Conservation (phyloP, 1,140 invertebrate species). For the Proctacanthus coquilletti region DNA sequence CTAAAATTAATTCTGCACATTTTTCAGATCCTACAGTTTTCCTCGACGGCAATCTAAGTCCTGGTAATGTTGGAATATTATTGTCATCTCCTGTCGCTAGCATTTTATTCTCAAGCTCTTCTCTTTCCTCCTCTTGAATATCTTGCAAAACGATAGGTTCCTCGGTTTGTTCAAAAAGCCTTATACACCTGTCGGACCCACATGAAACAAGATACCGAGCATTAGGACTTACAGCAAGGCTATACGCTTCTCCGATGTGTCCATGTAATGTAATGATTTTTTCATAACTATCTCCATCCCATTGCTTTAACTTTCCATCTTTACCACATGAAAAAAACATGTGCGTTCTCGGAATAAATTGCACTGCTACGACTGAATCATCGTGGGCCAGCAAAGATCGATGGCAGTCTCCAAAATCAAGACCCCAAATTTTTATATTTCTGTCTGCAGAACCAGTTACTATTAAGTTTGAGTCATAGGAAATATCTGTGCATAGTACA, state of each 20-base stretch:
- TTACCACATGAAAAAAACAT: conserved; percentile 86
- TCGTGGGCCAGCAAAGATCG: conserved; percentile 83
- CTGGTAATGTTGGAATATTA: conserved; percentile 48
- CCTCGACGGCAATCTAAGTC: conserved; percentile 65
- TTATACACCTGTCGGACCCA: conserved; percentile 76
- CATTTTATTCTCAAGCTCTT: conserved; percentile 49
- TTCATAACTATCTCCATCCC: conserved; percentile 90
- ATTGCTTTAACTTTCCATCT: conserved; percentile 89
- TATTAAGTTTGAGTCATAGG: conserved; percentile 75
- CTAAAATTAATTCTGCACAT: conserved; percentile 74
- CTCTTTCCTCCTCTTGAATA: conserved; percentile 70
- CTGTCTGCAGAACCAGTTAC: conserved; percentile 90
- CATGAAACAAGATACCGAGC: conserved; percentile 66
- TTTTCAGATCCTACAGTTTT: conserved; percentile 86
- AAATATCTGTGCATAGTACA: conserved; percentile 87
- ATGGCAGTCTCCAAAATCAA: conserved; percentile 96
- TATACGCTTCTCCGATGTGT: conserved; percentile 64
- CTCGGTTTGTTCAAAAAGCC: conserved; percentile 73
- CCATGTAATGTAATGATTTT: conserved; percentile 81
- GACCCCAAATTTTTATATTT: conserved; percentile 94
- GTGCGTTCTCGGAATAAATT: conserved; percentile 83
- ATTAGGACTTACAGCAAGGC: conserved; percentile 61
- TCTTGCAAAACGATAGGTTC: conserved; percentile 88
- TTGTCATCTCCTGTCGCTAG: conserved; percentile 54
- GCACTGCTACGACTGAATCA: conserved; percentile 76